Base-by-base conservation (phyloP, 2,797 vertebrate species). In the Sitta carolinensis region DNA sequence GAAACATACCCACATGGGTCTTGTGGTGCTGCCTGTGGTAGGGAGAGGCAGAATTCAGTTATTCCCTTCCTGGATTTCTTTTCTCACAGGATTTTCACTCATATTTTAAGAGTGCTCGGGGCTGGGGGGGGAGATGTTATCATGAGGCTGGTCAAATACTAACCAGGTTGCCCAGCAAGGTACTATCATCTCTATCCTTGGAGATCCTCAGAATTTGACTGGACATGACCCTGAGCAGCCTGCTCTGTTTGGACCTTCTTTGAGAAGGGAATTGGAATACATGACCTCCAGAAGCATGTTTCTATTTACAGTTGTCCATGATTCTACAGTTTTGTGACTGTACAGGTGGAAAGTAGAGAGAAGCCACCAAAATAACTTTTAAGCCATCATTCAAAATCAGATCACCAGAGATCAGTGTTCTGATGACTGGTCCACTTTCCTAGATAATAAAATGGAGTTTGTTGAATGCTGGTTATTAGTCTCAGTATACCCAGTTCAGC, bases 341-440 rank as follows among this genome's bases (percentile, higher is more conserved):
- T 52, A 26, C 6, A 7, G 43, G 69, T 68, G 11, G 51, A 26
- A 57, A 89, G 21, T 48, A 54, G 36, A 77, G 40, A 76, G 63
- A 85, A 87, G 77, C 42, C 63, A 62, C 29, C 25, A 69, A 77
- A 66, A 59, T 51, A 62, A n/a, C 73, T 94, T 68, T 48, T 77
- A 67, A 93, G 30, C 43, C 80, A 16, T 84, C 58, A 74, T 72
- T 94, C 58, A 80, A 96, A 88, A 76, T 16, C 50, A 84, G 36
- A 64, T 89, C 84, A 74, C 36, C 23, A 29, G 40, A 68, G 54
- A 42, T 90, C 83, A 82, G 23, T 63, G 43, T 9, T 10, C 72
- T 76, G 50, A 63, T 63, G 38, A 57, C 61, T 61, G 67, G 38
- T 61, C 51, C 5, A 50, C 20, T 89, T 89, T 87, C 63, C 51